These are phyloP conservation scores for Amblyopsis hoosieri DNA, from an alignment of 2,797 vertebrate genomes.

Conservation along the genomic window DNA sequence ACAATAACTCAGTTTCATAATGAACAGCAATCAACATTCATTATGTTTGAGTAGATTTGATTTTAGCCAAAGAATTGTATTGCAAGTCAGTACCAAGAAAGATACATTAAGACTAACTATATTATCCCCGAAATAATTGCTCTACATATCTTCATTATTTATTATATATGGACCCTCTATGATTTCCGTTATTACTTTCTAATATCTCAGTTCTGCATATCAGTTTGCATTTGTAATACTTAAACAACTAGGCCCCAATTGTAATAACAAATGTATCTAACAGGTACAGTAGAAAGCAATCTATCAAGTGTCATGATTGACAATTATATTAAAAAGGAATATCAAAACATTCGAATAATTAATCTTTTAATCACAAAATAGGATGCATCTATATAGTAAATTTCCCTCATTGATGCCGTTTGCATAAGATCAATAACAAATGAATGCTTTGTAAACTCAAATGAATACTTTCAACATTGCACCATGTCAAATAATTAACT, in stretches of 20 bases:
- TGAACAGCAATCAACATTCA: slow-evolving; percentile 60
- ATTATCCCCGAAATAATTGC: slow-evolving; percentile 69
- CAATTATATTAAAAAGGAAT: slow-evolving; percentile 42
- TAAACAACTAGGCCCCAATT: slow-evolving; percentile 42
- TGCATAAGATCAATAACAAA: slow-evolving; percentile 54
- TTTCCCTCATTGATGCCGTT: slow-evolving; percentile 54
- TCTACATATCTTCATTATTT: slow-evolving; percentile 75
- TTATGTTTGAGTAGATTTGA: slow-evolving; percentile 69
- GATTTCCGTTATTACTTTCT: slow-evolving; percentile 70
- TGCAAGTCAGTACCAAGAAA: slow-evolving; percentile 74
- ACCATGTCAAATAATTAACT: slow-evolving; percentile 46
- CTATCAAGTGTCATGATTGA: slow-evolving; percentile 52
- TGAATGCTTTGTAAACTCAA: slow-evolving; percentile 34
- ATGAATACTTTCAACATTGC: slow-evolving; percentile 51
- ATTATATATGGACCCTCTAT: slow-evolving; percentile 70
- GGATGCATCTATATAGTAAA: slow-evolving; percentile 40
- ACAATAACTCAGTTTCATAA: slow-evolving; percentile 47
- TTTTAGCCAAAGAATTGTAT: slow-evolving; percentile 80
- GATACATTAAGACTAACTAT: slow-evolving; percentile 70
- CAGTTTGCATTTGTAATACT: slow-evolving; percentile 65
- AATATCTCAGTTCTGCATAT: slow-evolving; percentile 71
- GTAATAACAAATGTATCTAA: slow-evolving; percentile 37
- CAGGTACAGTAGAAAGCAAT: slow-evolving; percentile 50
- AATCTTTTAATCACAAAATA: slow-evolving; percentile 47
- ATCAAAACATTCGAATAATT: slow-evolving; percentile 42